Base-by-base conservation (phyloP, 92 coral and sea anemone species). In the Palythoa heliodiscus region DNA sequence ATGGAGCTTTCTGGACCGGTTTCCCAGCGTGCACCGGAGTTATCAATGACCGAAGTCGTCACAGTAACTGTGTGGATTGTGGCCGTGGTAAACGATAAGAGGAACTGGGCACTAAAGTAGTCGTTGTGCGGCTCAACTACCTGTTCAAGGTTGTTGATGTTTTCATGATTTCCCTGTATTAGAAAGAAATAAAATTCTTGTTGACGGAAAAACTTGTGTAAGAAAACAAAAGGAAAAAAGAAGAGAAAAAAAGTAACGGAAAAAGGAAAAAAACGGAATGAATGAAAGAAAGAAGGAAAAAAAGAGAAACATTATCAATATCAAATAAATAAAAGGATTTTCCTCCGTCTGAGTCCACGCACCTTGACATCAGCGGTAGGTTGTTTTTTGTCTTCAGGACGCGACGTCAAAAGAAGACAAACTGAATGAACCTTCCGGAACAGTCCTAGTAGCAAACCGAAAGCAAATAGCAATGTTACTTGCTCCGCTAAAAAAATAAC, bases 41-140 rank as follows among this genome's bases (percentile, higher is more conserved):
- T 94, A 86, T 94, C 99, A 69, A 92, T 89, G 88, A 96, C 95
- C 37, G 97, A 92, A 1, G 98, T 82, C 37, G 83, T 90, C 25
- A 96, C 99, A 35, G 91, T 91, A 86, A 96, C 97, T 84, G 91
- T 87, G 90, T 96, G 91, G 23, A 91, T 86, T 63, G 91, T 81
- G 40, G 92, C 92, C 6, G 86, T 70, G 63, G 82, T 88, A 83
- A 96, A 94, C 54, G 96, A 93, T 70, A 96, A 95, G 52, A 96
- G 95, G 87, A 96, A 96, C 90, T 96, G 99, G 89, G 98, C 95
- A 83, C 99, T 94, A 88, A 96, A 96, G 86, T 96, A 96, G 78
- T 96, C 99, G 47, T 96, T 91, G 86, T 94, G 99, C 7, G 99
- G 98, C 35, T 90, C 89, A 20, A 96, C 99, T 0, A 94, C 91